Base-by-base conservation (phyloP, 2,888 invertebrate species). In the Mesodorylaimus sp. region DNA sequence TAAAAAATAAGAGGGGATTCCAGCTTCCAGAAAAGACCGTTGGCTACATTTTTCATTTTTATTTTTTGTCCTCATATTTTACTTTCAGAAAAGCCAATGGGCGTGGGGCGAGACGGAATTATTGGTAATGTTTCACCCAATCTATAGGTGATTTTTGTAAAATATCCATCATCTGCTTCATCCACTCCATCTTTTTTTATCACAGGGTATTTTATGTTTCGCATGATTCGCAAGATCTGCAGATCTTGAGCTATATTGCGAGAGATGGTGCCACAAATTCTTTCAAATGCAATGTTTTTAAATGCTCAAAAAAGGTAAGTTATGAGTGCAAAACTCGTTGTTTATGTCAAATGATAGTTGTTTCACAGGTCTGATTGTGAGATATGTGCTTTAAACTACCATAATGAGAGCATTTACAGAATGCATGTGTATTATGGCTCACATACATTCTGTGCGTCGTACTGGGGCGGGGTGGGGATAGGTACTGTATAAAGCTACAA, bases 221-320 rank as follows among this genome's bases (percentile, higher is more conserved):
- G 32, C 93, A 93, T 72, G 93, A 93, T 72, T 83, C 80, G 67
- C 86, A 82, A 61, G 93, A 93, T 72, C 77, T 91, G 69, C 93
- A 93, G 73, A 91, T 93, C 68, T 93, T 93, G 76, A 91, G 91
- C 64, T 93, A 91, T 74, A 93, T 93, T 65, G 91, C 91, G 48
- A 75, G 91, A 65, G 91, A 93, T 70, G 84, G 86, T 58, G 79
- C 83, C 61, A 84, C 83, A 59, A 89, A 89, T 70, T 80, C 83
- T 51, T 93, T 93, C 74, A 89, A 87, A 69, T 93, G 93, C 74
- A 87, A 87, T 68, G 93, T 93, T 61, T 93, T 93, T 75, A 93
- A 93, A 73, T 87, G 91, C 66, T 86, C 80, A 71, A 87, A 87
- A 75, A 91, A 91, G 83, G 91, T 89, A 67, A 23, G 45, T 47